phyloP scores from a whole-genome alignment of 1,140 invertebrate species.

The Tetramorium simillimum region DNA sequence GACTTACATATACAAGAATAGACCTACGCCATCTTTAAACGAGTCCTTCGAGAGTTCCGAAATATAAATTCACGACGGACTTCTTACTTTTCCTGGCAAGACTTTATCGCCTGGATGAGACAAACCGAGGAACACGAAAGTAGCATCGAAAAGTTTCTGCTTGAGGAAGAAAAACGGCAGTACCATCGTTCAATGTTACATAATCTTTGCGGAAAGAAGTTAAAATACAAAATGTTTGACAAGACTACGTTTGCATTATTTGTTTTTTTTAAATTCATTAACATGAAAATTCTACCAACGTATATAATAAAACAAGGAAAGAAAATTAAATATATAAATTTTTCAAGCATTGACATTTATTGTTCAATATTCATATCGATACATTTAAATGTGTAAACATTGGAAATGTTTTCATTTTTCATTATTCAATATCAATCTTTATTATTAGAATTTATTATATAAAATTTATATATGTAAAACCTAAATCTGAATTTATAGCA shows the following conservation, averaged over 20 bases:
- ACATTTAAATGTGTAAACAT: too few relatives aligned
- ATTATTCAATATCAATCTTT: neutral
- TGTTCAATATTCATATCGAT: too few relatives aligned
- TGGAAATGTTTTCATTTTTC: neutral
- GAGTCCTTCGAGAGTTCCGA: slow-evolving; percentile 43
- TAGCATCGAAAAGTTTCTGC: slow-evolving; percentile 38
- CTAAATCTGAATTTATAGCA: neutral
- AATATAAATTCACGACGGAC: slow-evolving; percentile 51
- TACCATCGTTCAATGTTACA: neutral
- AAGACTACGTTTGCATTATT: neutral
- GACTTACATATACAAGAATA: slow-evolving; percentile 22
- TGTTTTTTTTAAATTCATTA: neutral
- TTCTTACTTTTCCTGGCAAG: slow-evolving; percentile 28
- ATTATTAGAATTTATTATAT: neutral
- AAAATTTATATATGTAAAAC: neutral
- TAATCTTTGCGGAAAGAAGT: neutral
- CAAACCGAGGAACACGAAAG: slow-evolving; percentile 51
- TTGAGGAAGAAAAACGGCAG: neutral
- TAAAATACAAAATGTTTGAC: slow-evolving; percentile 11
- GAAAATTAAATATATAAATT: neutral
- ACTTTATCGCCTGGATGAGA: slow-evolving; percentile 47
- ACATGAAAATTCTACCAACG: neutral
- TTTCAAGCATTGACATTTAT: neutral
- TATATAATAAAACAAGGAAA: neutral
- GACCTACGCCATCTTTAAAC: neutral